Percentiles rank a stretch among this genome's conserved stretches.
Conservation (phyloP, 2,888 invertebrate genomes). For the Callyntrura sp. region DNA sequence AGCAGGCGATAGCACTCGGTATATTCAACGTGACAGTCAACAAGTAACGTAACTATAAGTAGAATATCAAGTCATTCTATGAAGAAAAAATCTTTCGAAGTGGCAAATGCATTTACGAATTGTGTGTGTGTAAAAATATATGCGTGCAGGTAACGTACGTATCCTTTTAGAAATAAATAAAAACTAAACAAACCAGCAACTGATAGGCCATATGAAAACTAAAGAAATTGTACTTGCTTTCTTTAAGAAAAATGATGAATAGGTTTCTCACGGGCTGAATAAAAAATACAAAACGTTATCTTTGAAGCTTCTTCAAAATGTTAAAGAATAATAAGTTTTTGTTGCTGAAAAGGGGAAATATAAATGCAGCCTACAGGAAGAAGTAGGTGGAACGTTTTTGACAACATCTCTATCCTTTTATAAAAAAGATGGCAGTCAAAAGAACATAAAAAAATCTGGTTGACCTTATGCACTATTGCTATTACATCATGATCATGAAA, state of each 20-base stretch:
- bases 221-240: neutral
- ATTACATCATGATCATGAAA: neutral
- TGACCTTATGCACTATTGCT: conserved; percentile 9
- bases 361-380: conserved; percentile 52
- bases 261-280: conserved; percentile 63
- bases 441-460: conserved; percentile 63
- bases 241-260: neutral
- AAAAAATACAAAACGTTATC: conserved; percentile 41
- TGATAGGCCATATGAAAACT: neutral
- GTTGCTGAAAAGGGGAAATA: neutral
- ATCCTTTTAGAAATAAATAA: too few relatives aligned
- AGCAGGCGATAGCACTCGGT: too few relatives aligned
- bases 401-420: conserved; percentile 23
- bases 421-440: conserved; percentile 74
- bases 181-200: too few relatives aligned
- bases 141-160: too few relatives aligned
- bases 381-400: conserved; percentile 65
- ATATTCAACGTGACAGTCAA: too few relatives aligned
- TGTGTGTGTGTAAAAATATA: too few relatives aligned
- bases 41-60: too few relatives aligned
- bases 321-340: conserved; percentile 4
- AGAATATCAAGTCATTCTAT: too few relatives aligned
- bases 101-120: too few relatives aligned
- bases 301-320: neutral
- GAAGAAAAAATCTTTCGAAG: too few relatives aligned